Evolutionary conservation across 2,888 invertebrate genomes (phyloP), one percentile per base, ranked within the genome.

Genomic region (Leuctra nigra): DNA sequence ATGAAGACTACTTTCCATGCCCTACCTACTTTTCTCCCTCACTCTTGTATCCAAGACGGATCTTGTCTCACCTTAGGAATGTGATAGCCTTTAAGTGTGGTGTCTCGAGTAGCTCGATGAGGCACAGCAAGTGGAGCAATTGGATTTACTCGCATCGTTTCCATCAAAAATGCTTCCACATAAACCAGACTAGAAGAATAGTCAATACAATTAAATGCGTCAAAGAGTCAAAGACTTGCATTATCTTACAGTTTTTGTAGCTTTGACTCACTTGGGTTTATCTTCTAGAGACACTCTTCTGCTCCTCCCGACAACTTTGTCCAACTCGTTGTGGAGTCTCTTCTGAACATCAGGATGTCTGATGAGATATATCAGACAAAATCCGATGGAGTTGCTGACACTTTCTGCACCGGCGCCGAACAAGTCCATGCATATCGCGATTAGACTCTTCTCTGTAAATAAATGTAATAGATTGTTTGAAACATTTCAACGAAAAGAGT

Each of bases 321-420:
- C 64, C 7, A 65, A 50, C 53, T 64, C 63, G 3, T 44, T 53
- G 41, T 63, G 63, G 13, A 63, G 57, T 39, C 57, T 56, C 9
- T 55, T 33, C 54, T 65, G 64, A 6, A 62, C 58, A 2, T 63
- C 56, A 7, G 63, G 65, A 54, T 64, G 53, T 9, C 58, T 50
- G 39, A 63, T 46, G 61, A 64, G 59, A 59, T 64, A 62, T 41
- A 64, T 13, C 13, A 64, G 33, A 24, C 57, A 53, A 55, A 63
- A 65, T 9, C 61, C 59, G 6, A 63, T 47, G 11, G 61, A 58
- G 57, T 61, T 64, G 55, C 59, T 54, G 7, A 57, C 61, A 9
- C 63, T 58, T 13, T 65, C 65, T 13, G 61, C 61, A 18, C 65
- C 65, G 23, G 65, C 63, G 20, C 24, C 22, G 52, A 65, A 64